Conservation (phyloP, 2,797 vertebrate species). For the Masticophis lateralis region DNA sequence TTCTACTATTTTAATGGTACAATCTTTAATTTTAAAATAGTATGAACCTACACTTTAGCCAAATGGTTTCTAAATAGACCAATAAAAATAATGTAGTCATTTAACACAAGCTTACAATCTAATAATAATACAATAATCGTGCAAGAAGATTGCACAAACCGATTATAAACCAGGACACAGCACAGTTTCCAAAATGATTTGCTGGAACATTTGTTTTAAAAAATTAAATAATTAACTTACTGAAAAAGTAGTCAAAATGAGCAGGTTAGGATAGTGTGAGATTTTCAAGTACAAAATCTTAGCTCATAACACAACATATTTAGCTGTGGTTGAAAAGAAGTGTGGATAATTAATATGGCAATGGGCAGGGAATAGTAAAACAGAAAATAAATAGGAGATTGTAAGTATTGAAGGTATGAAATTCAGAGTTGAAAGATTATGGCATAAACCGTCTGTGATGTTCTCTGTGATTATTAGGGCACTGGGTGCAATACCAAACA, state of each 20-base stretch:
- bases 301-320: background rate
- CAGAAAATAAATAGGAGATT: background rate
- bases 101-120: background rate
- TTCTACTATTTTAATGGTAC: background rate
- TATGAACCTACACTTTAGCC: background rate
- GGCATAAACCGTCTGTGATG: background rate
- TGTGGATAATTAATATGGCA: background rate
- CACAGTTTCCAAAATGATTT: background rate
- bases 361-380: background rate
- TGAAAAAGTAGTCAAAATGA: background rate
- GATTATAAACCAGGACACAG: background rate
- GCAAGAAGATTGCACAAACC: background rate
- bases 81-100: background rate
- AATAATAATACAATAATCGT: background rate
- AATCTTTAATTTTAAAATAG: background rate
- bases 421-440: background rate
- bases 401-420: background rate
- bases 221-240: background rate
- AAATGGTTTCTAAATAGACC: background rate
- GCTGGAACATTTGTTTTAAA: background rate
- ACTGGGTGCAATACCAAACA: too few relatives aligned
- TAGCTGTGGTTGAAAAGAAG: background rate
- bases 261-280: background rate
- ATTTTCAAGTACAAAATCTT: background rate
- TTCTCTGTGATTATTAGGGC: background rate